Evolutionary conservation across 2,888 invertebrate species (phyloP), one percentile per base, ranked within the genome.

Genomic region (Phytoseiulus persimilis): DNA sequence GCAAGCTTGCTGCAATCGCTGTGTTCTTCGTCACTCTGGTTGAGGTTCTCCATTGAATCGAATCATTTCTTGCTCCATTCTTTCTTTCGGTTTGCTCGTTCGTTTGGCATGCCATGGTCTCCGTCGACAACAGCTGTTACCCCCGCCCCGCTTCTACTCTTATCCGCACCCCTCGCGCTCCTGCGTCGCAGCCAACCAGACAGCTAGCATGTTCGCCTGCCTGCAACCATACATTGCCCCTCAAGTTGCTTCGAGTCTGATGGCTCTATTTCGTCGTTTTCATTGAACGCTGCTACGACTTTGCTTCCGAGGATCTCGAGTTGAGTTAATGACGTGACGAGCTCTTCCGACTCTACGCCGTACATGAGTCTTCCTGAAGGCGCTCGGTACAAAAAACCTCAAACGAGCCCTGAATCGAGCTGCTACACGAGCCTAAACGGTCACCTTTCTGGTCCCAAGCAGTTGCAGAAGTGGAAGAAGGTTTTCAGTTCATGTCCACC

Each of bases 71-170:
- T 87, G 87, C 33, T 33, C 87, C 32, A n/a, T 32, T 39, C 32
- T 87, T 32, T 33, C 39, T 28, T 28, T 83, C 83, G 9, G 5
- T 11, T 83, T 32, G 31, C 31, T 83, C 83, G 31, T 87, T 45
- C 39, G 18, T 32, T 3, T 87, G 39, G 87, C 45, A 28, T 33
- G 28, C 87, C 39, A 87, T 23, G 87, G 87, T 11, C 31, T 84
- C 84, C 84, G 84, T 87, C 87, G 87, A 87, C 87, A 33, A 87
- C 87, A 87, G 87, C 87, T 87, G 87, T 87, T 87, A 9, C 32
- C 87, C 32, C 87, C 87, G 87, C 87, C 45, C 32, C 65, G 28
- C 65, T 14, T 65, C 65, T 65, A 23, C 23, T 65, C 65, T 65
- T 28, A 65, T 65, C 28, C 65, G 65, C 5, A 28, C 65, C 28